A percentile compares a stretch with the other conserved stretches of the same genome.
Conservation (phyloP, 2,888 invertebrate genomes). For the Lottia scabra region DNA sequence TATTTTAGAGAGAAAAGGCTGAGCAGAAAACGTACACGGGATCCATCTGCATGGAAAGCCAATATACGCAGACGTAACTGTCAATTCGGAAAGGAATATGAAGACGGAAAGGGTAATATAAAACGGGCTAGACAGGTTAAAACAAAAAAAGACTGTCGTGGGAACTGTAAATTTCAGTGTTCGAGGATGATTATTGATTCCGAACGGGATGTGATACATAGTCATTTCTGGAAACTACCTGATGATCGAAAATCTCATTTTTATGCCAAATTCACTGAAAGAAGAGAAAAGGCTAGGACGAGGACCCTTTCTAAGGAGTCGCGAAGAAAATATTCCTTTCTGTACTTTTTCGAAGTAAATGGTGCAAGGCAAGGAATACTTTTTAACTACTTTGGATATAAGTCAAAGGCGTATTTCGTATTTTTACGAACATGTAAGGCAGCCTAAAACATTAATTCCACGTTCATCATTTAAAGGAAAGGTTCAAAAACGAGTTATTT, state of each 20-base stretch:
- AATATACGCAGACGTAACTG: neutral
- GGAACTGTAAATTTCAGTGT: neutral
- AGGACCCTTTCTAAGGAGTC: too few relatives aligned
- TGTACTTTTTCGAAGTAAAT: neutral
- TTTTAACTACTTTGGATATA: neutral
- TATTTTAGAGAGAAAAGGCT: neutral
- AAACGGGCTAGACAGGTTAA: neutral
- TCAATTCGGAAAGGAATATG: neutral
- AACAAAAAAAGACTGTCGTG: neutral
- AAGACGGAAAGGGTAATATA: too few relatives aligned
- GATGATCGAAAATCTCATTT: neutral
- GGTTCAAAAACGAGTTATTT: neutral
- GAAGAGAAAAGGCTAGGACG: too few relatives aligned
- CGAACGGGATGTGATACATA: neutral
- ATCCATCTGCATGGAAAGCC: neutral
- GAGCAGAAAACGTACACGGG: neutral
- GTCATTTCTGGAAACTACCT: neutral
- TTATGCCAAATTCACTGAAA: neutral
- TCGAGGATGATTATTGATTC: neutral
- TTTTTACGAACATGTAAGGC: neutral
- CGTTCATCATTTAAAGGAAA: neutral
- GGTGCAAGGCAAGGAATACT: neutral
- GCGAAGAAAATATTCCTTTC: neutral
- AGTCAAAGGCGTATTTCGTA: neutral
- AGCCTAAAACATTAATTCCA: neutral